phyloP scores from a whole-genome alignment of 1,140 invertebrate species.

The Drosophila grimshawi region DNA sequence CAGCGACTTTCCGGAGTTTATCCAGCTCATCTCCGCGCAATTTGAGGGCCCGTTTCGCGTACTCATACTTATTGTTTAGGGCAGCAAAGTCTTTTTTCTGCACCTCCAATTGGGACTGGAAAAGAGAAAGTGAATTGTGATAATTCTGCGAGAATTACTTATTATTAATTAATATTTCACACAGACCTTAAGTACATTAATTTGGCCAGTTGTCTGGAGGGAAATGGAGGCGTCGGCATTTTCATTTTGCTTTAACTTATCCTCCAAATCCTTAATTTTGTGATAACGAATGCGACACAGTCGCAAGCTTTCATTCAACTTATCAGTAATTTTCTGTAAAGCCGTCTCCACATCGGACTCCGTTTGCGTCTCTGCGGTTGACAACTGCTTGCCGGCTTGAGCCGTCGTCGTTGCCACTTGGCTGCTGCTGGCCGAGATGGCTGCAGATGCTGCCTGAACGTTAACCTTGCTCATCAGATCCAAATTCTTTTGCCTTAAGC shows the following conservation, averaged over 20 bases:
- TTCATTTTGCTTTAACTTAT: constrained; percentile 49
- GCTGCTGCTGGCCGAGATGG: background rate
- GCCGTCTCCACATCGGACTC: constrained; percentile 51
- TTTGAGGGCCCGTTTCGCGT: constrained; percentile 47
- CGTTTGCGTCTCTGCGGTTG: constrained; percentile 47
- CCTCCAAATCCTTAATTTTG: constrained; percentile 52
- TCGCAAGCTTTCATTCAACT: constrained; percentile 43
- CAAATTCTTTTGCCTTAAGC: constrained; percentile 53
- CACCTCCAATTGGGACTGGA: constrained; percentile 49
- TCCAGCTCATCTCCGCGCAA: constrained; percentile 58
- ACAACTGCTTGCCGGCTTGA: background rate
- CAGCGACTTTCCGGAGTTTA: constrained; percentile 27
- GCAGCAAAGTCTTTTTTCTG: constrained; percentile 44
- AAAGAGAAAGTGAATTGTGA: background rate
- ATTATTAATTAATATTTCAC: background rate
- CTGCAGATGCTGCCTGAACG: constrained; percentile 12
- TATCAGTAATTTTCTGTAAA: constrained; percentile 34
- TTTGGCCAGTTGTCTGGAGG: constrained; percentile 54
- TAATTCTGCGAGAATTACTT: no score
- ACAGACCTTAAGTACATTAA: constrained; percentile 51
- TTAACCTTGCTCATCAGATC: constrained; percentile 51
- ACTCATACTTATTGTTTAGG: constrained; percentile 57
- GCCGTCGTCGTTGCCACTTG: no score
- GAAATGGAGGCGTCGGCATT: constrained; percentile 52
- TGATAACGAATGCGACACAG: constrained; percentile 56